Evolutionary conservation across 2,888 invertebrate species (phyloP), one percentile per base, ranked within the genome.

Genomic region (Diadromus collaris): DNA sequence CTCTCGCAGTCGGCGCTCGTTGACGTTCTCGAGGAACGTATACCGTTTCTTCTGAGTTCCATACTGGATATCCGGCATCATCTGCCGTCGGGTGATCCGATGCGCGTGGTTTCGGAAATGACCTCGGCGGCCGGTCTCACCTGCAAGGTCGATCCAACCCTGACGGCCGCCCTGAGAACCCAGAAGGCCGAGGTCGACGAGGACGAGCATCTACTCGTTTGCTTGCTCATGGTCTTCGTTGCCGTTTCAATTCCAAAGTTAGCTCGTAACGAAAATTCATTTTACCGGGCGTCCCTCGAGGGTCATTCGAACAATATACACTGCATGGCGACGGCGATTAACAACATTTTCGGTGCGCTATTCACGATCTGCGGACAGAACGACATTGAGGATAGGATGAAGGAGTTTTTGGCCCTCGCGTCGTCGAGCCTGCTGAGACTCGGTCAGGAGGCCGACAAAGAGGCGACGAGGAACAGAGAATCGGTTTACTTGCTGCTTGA

Each of bases 281-380:
- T 97, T 86, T 97, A 97, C 89, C 93, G 96, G 76, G 96, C 97
- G 0, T 96, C 97, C 0, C 92, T 96, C 76, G 96, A 97, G 92
- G 98, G 98, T 0, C 99, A 99, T 89, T 95, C 97, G n/a, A 99
- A 99, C 91, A 99, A 99, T 90, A 98, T 97, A 80, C 99, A 99
- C 90, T 99, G 99, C 89, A 96, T 99, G 93, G 98, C 99, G 1
- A 95, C 97, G 58, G 98, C 99, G 0, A 96, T 99, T 48, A 98
- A 98, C 89, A 96, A 97, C 85, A 97, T 99, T 81, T 99, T 99
- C 87, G 98, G 98, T 21, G 99, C 99, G 1, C 92, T 99, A 70
- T 99, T 99, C 88, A 97, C 98, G 2, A 96, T 99, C 84, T 98
- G 98, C 88, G 98, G 97, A 0, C 97, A 97, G 89, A 97, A 97